phyloP scores from a whole-genome alignment of 2,888 invertebrate species.

The Ichneumoninae sp. region DNA sequence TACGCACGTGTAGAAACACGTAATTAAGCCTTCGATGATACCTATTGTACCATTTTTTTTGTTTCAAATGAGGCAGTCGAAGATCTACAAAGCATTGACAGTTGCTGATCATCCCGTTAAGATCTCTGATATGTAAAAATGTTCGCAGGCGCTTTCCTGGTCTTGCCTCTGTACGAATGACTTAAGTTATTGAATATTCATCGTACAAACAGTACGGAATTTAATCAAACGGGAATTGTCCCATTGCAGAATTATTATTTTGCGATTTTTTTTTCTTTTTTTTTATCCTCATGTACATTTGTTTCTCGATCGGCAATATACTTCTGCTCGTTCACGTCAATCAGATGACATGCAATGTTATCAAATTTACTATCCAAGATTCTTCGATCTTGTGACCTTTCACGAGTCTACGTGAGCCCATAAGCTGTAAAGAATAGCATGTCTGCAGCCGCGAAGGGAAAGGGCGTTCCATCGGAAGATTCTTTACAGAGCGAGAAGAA shows the following conservation, averaged over 20 bases:
- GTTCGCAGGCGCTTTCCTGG: neutral
- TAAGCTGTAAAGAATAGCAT: slow-evolving; percentile 4
- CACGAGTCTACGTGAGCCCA: neutral
- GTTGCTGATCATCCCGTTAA: neutral
- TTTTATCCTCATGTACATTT: slow-evolving; percentile 33
- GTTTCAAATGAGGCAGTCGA: neutral
- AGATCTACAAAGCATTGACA: neutral
- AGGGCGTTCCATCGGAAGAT: slow-evolving; percentile 16
- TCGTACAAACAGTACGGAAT: neutral
- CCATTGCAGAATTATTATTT: neutral
- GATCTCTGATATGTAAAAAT: neutral
- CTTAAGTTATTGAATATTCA: neutral
- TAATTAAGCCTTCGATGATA: neutral
- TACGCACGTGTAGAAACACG: neutral
- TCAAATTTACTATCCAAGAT: neutral
- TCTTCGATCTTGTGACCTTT: neutral
- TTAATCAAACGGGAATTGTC: neutral
- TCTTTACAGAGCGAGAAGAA: neutral
- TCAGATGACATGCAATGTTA: slow-evolving; percentile 10
- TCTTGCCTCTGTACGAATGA: neutral
- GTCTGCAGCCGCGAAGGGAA: slow-evolving; percentile 34
- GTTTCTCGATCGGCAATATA: slow-evolving; percentile 53
- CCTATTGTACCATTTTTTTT: neutral
- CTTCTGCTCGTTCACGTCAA: slow-evolving; percentile 13
- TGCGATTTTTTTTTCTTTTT: neutral